Evolutionary conservation across 2,888 invertebrate species (phyloP).

Genomic region (Tetranychus truncatus): DNA sequence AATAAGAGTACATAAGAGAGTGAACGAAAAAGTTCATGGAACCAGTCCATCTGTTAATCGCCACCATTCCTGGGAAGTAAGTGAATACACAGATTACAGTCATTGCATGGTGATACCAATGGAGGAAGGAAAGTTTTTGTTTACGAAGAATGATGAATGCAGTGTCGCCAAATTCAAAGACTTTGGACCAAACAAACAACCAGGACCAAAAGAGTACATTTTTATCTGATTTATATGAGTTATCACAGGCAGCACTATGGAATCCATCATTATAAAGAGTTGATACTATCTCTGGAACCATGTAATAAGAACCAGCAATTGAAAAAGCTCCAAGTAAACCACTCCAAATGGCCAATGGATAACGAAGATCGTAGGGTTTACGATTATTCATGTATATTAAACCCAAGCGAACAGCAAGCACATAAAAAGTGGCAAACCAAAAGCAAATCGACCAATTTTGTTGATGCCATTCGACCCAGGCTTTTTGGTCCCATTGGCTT

Average conservation of each 20-base stretch:
- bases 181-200: slow-evolving; percentile 13
- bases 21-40: slow-evolving; percentile 14
- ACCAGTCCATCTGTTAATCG: slow-evolving; percentile 13
- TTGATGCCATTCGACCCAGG: slow-evolving; percentile 8
- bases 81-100: slow-evolving; percentile 11
- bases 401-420: slow-evolving; percentile 1
- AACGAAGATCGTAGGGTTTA: slow-evolving; percentile 12
- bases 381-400: background rate
- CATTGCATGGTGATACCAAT: slow-evolving; percentile 13
- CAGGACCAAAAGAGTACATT: slow-evolving; percentile 8
- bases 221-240: background rate
- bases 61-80: slow-evolving; percentile 12
- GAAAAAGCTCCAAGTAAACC: slow-evolving; percentile 2
- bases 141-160: slow-evolving; percentile 12
- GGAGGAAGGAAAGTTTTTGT: slow-evolving; percentile 13
- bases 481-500: background rate
- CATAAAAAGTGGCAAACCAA: background rate
- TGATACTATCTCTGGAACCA: slow-evolving; percentile 10
- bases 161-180: slow-evolving; percentile 12
- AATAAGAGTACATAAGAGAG: slow-evolving; percentile 8
- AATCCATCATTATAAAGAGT: slow-evolving; percentile 9
- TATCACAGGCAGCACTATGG: slow-evolving; percentile 7
- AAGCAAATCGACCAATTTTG: slow-evolving; percentile 10
- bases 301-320: background rate
- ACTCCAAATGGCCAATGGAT: slow-evolving; percentile 4